Conservation (phyloP, 2,113 vertebrate genomes). For the Saimiri boliviensis region DNA sequence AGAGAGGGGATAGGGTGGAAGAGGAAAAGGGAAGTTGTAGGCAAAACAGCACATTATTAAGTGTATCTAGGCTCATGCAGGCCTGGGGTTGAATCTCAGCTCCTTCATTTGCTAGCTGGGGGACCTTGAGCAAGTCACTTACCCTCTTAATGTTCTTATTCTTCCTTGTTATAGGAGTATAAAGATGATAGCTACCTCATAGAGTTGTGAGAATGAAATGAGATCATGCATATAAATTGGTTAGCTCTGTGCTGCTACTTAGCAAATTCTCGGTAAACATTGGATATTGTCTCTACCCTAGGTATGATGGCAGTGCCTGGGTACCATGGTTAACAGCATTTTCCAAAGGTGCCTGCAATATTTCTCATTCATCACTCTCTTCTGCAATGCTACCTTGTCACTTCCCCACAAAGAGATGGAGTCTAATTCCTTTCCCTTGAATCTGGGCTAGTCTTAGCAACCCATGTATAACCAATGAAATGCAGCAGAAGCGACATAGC, state of each 20-base stretch:
- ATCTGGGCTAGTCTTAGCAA: background rate
- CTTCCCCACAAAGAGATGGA: background rate
- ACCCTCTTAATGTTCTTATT: background rate
- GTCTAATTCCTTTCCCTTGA: background rate
- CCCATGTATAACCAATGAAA: too few relatives aligned
- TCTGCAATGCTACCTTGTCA: background rate
- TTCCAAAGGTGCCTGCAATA: background rate
- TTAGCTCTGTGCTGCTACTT: fast-evolving
- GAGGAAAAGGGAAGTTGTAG: background rate
- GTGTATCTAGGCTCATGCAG: fast-evolving
- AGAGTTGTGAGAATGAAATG: background rate
- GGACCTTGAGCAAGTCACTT: background rate
- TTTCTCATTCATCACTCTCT: background rate
- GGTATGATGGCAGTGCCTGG: fast-evolving
- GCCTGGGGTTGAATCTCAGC: background rate
- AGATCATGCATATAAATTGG: fast-evolving
- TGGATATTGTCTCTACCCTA: fast-evolving
- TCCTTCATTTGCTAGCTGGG: background rate
- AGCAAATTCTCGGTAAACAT: background rate
- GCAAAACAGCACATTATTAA: background rate
- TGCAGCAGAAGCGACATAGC: fast-evolving
- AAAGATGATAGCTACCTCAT: background rate
- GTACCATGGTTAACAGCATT: background rate
- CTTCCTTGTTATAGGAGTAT: background rate
- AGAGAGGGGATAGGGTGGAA: background rate